Percentiles rank a stretch among this genome's conserved stretches.
phyloP scores from a whole-genome alignment of 1,140 invertebrate species.

The Drosophila parabipectinata region DNA sequence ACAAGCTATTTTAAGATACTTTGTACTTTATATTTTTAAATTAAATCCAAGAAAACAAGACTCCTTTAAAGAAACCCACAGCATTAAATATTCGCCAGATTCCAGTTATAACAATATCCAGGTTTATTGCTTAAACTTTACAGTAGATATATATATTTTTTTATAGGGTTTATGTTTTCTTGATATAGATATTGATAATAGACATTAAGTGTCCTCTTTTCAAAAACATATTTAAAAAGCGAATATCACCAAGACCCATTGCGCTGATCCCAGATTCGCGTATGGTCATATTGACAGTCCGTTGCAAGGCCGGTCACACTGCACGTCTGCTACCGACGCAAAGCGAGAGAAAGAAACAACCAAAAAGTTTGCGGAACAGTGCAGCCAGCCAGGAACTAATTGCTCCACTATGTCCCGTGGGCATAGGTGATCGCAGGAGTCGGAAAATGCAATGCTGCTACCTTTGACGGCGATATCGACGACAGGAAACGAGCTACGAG shows the following conservation, averaged over 20 bases:
- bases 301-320: background rate
- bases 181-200: too few species aligned
- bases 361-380: slow-evolving; percentile 78
- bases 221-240: background rate
- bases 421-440: slow-evolving; percentile 36
- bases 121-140: too few species aligned
- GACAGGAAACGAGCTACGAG: slow-evolving; percentile 17
- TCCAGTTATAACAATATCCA: too few species aligned
- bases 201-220: too few species aligned
- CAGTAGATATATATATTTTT: too few species aligned
- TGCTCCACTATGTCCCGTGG: slow-evolving; percentile 56
- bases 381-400: slow-evolving; percentile 45
- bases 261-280: background rate
- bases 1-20: background rate
- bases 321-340: slow-evolving; percentile 24
- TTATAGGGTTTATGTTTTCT: too few species aligned
- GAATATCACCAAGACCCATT: background rate
- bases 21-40: background rate
- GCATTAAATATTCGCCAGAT: too few species aligned
- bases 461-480: slow-evolving; percentile 50
- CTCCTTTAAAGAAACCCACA: too few species aligned
- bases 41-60: too few species aligned
- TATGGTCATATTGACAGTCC: background rate
- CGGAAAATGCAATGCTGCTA: slow-evolving; percentile 51
- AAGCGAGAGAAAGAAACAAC: slow-evolving; percentile 63